Base-by-base conservation (phyloP, 2,888 invertebrate genomes). In the Tinea pellionella region DNA sequence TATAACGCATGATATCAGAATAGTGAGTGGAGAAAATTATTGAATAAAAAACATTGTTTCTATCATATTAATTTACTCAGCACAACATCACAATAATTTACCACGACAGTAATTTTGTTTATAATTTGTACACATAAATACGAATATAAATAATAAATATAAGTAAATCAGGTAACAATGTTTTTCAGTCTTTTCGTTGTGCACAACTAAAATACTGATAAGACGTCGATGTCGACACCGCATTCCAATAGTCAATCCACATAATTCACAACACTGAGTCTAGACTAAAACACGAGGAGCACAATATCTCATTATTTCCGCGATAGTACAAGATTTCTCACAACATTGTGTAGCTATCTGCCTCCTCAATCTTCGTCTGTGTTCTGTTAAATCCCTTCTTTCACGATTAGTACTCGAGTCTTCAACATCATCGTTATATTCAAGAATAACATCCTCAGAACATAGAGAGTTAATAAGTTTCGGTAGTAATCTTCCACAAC, bases 281-380 rank as follows among this genome's bases (percentile, higher is more conserved):
- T 18, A 24, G 12, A 53, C 19, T 47, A 47, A 47, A 53, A 2
- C 11, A 2, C 51, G 15, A 51, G 9, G 9, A 24, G 24, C 53
- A 64, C 86, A 86, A 62, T 83, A 85, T 47, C 79, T 70, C 13
- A 83, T 64, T n/a, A 86, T 65, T 63, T 83, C 73, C 1, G 76
- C 68, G 12, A 85, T 67, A 0, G 78, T 74, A 61, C 86, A 86
- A 0, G 80, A 66, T 11, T 66, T 69, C 1, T 68, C 61, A 61
- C 86, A 86, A 65, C 86, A 86, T 61, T 81, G 76, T 43, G 80
- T 73, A 0, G 66, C 77, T 2, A 84, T 66, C 62, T 75, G 76
- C 57, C 80, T 69, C 63, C 70, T 78, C 19, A 73, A 61, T 61
- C 80, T 71, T 57, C 71, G 24, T 8, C 8, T 12, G 8, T 47